Base-by-base conservation (phyloP, 1,140 invertebrate species). In the Psilanteris sp. region DNA sequence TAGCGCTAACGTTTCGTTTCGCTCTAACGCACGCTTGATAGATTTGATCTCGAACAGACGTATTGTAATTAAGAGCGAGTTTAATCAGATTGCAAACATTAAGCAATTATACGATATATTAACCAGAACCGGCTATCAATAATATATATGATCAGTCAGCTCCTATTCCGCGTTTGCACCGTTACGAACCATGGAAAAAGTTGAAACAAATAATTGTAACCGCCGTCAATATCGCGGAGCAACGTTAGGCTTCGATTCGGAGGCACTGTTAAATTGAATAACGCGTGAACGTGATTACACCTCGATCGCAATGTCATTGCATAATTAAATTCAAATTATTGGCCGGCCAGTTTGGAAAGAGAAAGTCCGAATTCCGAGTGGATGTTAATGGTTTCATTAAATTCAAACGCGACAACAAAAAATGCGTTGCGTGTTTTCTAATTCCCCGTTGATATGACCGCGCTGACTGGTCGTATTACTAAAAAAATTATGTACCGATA, bases 31-130 rank as follows among this genome's bases (percentile, higher is more conserved):
- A 24, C 39, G 26, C 32, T 8, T 34, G 24, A 57, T 32, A 41
- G 39, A 48, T 48, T 11, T 14, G 7, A 46, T 67, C 62, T 9
- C 26, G 62, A 57, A 55, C 48, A 39, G 11, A 39, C 32, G 15
- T 48, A 48, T 67, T 67, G 50, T 67, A 67, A 55, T 67, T 67
- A 67, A 67, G 50, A 67, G 55, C 62, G 13, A 55, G 52, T 48
- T 54, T 66, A 34, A 44, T 48, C 43, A 20, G 41, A 48, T 41
- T 20, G 50, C 50, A 68, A 48, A 68, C 55, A 24, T 20, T 11
- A 31, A 32, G 15, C 29, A 57, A 55, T 39, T 68, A 15, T 68
- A 68, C 57, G 41, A 18, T 37, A 24, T 39, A 36, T 66, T 54
- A 66, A 29, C 37, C 44, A 36, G 36, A 48, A 54, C 46, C 37